These are phyloP conservation scores for Jordanella pulchra DNA, from an alignment of 2,797 vertebrate species.

Conservation along the genomic window DNA sequence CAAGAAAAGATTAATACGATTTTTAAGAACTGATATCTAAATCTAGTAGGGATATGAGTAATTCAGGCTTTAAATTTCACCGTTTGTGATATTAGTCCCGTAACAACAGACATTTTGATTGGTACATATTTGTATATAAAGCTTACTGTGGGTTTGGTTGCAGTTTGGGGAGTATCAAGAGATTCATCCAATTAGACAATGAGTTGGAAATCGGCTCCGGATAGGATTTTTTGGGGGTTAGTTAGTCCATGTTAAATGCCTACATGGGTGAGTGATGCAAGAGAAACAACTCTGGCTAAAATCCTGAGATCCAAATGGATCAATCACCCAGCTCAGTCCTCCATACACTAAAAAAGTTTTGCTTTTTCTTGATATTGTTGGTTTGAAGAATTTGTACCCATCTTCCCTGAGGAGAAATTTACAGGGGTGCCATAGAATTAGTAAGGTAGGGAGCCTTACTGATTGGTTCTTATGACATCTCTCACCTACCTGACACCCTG, in stretches of 20 bases:
- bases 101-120: conserved; percentile 24
- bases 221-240: too few relatives aligned
- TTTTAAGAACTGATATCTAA: too few relatives aligned
- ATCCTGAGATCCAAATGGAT: too few relatives aligned
- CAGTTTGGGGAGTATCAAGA: not conserved
- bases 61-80: not conserved
- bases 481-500: conserved; percentile 43
- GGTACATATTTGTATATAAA: conserved; percentile 39
- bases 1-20: too few relatives aligned
- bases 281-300: too few relatives aligned
- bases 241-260: too few relatives aligned
- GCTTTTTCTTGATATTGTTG: not conserved
- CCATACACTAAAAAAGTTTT: not conserved
- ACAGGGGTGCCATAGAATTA: not conserved
- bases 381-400: not conserved
- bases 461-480: conserved; percentile 23
- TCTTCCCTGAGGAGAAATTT: too few relatives aligned
- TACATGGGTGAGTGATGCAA: too few relatives aligned
- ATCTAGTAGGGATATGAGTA: too few relatives aligned
- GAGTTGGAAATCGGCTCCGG: too few relatives aligned
- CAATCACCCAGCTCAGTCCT: too few relatives aligned
- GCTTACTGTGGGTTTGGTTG: not conserved
- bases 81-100: conserved; percentile 19
- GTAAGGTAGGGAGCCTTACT: not conserved
- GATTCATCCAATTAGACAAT: not conserved